phyloP scores from a whole-genome alignment of 2,888 invertebrate genomes.

The Torymus aiolomorphi region DNA sequence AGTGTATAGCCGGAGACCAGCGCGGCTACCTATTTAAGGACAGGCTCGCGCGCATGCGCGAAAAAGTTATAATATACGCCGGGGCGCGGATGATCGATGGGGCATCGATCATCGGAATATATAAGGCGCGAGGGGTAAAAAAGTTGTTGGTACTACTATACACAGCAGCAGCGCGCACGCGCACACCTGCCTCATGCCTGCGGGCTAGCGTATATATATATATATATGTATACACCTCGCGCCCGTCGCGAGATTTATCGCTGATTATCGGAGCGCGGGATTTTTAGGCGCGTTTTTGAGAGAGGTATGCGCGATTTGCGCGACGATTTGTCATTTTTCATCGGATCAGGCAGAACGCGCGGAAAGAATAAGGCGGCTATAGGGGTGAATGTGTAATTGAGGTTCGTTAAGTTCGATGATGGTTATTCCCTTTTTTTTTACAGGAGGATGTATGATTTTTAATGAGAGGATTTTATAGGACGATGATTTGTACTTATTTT shows the following conservation, averaged over 20 bases:
- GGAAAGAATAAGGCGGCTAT: constrained; percentile 7
- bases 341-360: constrained; percentile 38
- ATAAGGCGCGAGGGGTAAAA: constrained; percentile 48
- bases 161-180: no score
- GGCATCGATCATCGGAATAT: constrained; percentile 61
- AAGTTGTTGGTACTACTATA: constrained; percentile 43
- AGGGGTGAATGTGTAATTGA: background rate
- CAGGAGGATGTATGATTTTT: no score
- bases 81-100: constrained; percentile 66
- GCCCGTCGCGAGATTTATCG: constrained; percentile 33
- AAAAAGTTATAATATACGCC: constrained; percentile 36
- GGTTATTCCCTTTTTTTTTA: no score
- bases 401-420: no score
- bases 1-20: no score
- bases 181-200: constrained; percentile 48
- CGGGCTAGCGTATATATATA: background rate
- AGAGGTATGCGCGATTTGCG: constrained; percentile 11
- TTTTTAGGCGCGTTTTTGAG: constrained; percentile 9
- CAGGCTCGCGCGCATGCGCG: constrained; percentile 1
- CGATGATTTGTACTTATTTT: no score
- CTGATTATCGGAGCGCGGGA: constrained; percentile 4
- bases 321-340: constrained; percentile 32
- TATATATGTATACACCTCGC: no score
- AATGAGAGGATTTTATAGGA: no score
- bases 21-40: constrained; percentile 44